Evolutionary conservation across 1,140 invertebrate species (phyloP), one percentile per base, ranked within the genome.

Genomic region (Thaumetopoea pityocampa): DNA sequence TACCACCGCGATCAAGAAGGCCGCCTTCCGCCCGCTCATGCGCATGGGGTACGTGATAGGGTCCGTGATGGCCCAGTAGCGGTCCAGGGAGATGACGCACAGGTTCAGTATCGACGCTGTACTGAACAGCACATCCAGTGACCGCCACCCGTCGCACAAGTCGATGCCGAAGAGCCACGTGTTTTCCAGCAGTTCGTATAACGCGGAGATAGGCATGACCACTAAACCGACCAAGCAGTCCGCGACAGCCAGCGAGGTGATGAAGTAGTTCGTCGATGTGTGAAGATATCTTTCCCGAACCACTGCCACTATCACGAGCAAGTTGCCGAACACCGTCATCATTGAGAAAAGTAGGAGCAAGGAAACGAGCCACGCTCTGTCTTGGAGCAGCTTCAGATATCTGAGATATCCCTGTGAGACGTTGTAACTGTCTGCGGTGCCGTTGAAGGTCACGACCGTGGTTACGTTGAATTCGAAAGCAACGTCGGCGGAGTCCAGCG

Each of bases 1-100:
- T 0, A 98, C 94, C 2, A 92, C 90, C 0, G 91, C 93, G 53
- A 98, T 97, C 0, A 96, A 86, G 4, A 92, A 87, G 5, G 90
- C 91, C 0, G 96, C 94, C 38, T 93, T 86, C 19, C 90, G 89
- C 11, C 92, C 89, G 2, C 92, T 96, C 96, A 98, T 98, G 41
- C 92, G 88, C 72, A 92, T 93, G 1, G 97, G 96, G 85, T 99
- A 99, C 22, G 93, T 94, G 54, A 99, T 96, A 0, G 98, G 98
- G 81, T 98, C 95, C 5, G 95, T 98, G 41, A 99, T 99, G 23
- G 98, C 97, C 93, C 96, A 98, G 79, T 99, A 99, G 1, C 98
- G 89, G 73, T 99, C 98, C 46, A 99, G 79, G n/a, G 96, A 98
- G 58, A 99, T 99, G 0, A 98, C 97, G 81, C 98, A 99, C 3